Percentiles rank a stretch among this genome's conserved stretches.
Evolutionary conservation across 2,797 vertebrate genomes (phyloP).

Genomic region (Orientallactaga sibirica): DNA sequence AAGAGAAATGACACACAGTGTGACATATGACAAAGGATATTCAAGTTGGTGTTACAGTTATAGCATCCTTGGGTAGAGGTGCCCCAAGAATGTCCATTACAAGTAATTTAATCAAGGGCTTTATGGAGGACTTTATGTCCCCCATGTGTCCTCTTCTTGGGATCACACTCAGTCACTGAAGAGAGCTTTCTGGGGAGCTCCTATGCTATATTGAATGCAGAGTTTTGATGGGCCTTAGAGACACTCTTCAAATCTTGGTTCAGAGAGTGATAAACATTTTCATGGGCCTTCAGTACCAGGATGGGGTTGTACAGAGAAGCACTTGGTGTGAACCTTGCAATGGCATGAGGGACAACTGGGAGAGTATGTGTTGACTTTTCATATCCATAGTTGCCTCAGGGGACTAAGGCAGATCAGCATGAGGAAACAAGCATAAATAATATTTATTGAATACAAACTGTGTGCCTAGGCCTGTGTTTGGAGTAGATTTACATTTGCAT

Average conservation of each 20-base stretch:
- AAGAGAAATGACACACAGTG: neutral
- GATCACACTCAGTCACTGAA: rapidly evolving
- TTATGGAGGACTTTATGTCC: neutral
- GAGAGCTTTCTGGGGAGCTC: neutral
- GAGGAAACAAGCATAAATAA: neutral
- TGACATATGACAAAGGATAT: rapidly evolving
- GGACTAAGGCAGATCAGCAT: neutral
- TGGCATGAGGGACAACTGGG: neutral
- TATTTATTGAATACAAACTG: neutral
- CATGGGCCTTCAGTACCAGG: neutral
- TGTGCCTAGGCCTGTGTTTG: neutral
- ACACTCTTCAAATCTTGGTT: neutral
- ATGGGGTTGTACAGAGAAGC: neutral
- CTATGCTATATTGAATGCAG: rapidly evolving
- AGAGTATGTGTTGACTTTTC: neutral
- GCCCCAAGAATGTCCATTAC: too few relatives aligned
- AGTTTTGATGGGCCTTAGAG: neutral
- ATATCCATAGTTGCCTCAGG: neutral
- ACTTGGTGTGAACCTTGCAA: neutral
- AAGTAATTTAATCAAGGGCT: neutral
- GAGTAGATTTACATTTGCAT: neutral
- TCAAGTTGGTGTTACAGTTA: rapidly evolving
- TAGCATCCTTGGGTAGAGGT: rapidly evolving
- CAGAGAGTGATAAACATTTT: neutral
- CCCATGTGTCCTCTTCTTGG: rapidly evolving